A percentile compares a stretch with the other conserved stretches of the same genome.
These are phyloP conservation scores for Pontoporia blainvillei DNA, from an alignment of 2,113 vertebrate species.

Conservation along the genomic window DNA sequence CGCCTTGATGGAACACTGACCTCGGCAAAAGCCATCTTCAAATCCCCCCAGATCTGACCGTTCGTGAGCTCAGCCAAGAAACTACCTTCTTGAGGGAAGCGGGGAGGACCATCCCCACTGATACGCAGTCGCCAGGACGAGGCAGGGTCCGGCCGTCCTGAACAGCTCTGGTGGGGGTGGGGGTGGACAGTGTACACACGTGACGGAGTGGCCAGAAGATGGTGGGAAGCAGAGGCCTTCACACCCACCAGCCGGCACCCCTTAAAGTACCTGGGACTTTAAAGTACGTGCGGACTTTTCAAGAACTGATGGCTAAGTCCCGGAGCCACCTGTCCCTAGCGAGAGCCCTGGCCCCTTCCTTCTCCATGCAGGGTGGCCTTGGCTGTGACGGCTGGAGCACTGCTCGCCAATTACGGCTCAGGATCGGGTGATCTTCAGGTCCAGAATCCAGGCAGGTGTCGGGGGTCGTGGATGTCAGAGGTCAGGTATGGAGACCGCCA, in stretches of 20 bases:
- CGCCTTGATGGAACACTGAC: background rate
- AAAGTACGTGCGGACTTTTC: background rate
- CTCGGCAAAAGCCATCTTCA: conserved; percentile 18
- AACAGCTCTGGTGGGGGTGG: background rate
- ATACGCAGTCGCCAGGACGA: background rate
- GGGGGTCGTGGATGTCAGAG: background rate
- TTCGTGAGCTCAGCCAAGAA: conserved; percentile 18
- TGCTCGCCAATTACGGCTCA: background rate
- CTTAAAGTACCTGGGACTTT: background rate
- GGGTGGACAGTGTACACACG: background rate
- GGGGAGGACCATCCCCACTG: background rate
- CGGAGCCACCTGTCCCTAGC: background rate
- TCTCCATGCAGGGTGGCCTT: background rate
- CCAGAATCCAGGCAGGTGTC: background rate
- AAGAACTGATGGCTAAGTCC: background rate
- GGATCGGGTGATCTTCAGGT: background rate
- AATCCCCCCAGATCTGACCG: background rate
- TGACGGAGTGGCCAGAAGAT: background rate
- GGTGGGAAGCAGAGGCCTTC: background rate
- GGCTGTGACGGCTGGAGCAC: background rate
- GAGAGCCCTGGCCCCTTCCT: background rate
- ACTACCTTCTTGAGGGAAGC: background rate
- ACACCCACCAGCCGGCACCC: background rate
- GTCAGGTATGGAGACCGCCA: background rate
- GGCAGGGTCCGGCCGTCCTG: background rate